Conservation (phyloP, 2,113 vertebrate species). For the Holacanthus passer region DNA sequence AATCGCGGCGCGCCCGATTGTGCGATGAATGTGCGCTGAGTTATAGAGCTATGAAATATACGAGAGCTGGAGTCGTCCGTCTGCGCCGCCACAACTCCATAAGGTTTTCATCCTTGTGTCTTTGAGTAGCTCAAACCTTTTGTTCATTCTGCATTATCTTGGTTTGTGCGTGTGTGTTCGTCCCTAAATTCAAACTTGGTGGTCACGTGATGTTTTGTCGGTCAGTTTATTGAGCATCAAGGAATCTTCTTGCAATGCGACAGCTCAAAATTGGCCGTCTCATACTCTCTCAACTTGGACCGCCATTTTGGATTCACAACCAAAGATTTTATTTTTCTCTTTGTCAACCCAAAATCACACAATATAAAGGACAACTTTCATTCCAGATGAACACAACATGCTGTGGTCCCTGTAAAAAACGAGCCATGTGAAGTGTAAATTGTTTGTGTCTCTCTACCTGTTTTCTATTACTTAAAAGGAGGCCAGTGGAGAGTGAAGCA, state of each 20-base stretch:
- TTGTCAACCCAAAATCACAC: background rate
- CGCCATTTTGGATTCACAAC: background rate
- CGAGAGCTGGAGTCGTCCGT: background rate
- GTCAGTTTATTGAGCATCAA: no score
- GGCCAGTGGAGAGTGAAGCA: slow-evolving; percentile 31
- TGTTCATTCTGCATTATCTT: background rate
- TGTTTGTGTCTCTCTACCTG: slow-evolving; percentile 30
- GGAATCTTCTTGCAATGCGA: no score
- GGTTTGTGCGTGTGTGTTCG: background rate
- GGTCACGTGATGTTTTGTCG: no score
- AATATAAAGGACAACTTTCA: background rate
- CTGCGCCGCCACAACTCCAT: no score
- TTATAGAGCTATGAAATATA: background rate
- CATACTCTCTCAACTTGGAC: no score
- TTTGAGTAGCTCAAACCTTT: no score
- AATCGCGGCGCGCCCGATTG: background rate
- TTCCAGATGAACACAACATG: background rate
- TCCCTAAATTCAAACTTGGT: no score
- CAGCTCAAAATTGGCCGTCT: no score
- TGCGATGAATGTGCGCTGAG: background rate
- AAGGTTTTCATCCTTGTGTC: no score
- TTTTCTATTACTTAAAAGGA: slow-evolving; percentile 45
- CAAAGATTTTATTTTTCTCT: background rate
- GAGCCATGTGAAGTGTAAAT: slow-evolving; percentile 25
- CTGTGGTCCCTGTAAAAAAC: background rate